Evolutionary conservation across 2,888 invertebrate genomes (phyloP).

Genomic region (Trichogramma evanescens): DNA sequence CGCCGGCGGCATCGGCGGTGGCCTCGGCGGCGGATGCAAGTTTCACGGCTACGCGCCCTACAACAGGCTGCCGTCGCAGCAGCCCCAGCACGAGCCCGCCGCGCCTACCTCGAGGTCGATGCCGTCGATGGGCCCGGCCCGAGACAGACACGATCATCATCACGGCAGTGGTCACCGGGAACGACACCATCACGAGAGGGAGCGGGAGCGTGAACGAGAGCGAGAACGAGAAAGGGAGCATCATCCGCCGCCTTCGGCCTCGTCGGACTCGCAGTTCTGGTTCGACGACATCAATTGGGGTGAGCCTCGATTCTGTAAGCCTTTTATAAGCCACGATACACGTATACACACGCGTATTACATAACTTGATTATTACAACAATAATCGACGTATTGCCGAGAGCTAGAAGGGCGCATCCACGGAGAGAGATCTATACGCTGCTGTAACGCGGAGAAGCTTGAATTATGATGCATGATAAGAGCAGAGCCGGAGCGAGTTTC

Average conservation of each 20-base stretch:
- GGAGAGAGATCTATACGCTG: no score
- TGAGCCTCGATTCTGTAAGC: conserved; percentile 29
- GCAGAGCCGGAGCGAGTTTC: no score
- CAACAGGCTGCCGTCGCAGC: conserved; percentile 9
- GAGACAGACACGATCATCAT: no score
- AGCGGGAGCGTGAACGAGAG: no score
- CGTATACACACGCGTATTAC: no score
- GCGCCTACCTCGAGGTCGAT: conserved; percentile 38
- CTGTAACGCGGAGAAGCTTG: no score
- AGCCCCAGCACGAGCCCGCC: conserved; percentile 34
- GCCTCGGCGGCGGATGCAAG: conserved; percentile 31
- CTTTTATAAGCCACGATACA: no score
- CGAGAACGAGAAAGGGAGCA: background rate
- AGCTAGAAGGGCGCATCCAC: no score
- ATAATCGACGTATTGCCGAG: no score
- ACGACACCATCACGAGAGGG: conserved; percentile 12
- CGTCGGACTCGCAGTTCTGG: conserved; percentile 32
- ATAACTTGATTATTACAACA: no score
- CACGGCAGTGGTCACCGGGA: no score
- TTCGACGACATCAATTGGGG: conserved; percentile 47
- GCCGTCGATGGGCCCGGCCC: conserved; percentile 37
- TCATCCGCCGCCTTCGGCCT: conserved; percentile 4
- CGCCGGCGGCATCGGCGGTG: conserved; percentile 24
- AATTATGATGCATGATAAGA: no score
- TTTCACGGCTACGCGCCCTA: conserved; percentile 37